Conservation (phyloP, 2,113 vertebrate species). For the Strigops habroptila region DNA sequence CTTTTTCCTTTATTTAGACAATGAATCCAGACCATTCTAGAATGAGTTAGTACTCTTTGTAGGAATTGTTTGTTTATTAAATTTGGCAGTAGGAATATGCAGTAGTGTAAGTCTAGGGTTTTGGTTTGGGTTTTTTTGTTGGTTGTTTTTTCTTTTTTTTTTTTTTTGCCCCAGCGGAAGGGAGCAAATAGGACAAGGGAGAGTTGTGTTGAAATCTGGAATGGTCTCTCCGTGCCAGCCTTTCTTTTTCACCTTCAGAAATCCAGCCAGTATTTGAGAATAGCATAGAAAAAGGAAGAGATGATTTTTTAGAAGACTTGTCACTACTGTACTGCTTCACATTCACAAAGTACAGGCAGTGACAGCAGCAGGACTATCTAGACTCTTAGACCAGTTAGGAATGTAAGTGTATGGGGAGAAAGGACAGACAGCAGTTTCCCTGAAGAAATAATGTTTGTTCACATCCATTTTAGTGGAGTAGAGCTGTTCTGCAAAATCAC, state of each 20-base stretch:
- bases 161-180: background rate
- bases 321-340: background rate
- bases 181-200: background rate
- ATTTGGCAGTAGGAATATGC: background rate
- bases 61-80: background rate
- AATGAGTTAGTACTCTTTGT: background rate
- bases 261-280: background rate
- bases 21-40: background rate
- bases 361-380: background rate
- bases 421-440: background rate
- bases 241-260: background rate
- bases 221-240: background rate
- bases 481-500: background rate
- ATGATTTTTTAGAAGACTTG: background rate
- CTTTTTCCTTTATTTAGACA: background rate
- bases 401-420: background rate
- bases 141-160: background rate
- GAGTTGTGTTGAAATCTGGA: background rate
- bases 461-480: background rate
- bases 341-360: background rate
- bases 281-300: background rate
- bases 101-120: background rate
- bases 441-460: background rate
- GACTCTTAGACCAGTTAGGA: background rate
- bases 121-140: background rate